Base-by-base conservation (phyloP, 2,888 invertebrate species). In the Calameuta idolon region DNA sequence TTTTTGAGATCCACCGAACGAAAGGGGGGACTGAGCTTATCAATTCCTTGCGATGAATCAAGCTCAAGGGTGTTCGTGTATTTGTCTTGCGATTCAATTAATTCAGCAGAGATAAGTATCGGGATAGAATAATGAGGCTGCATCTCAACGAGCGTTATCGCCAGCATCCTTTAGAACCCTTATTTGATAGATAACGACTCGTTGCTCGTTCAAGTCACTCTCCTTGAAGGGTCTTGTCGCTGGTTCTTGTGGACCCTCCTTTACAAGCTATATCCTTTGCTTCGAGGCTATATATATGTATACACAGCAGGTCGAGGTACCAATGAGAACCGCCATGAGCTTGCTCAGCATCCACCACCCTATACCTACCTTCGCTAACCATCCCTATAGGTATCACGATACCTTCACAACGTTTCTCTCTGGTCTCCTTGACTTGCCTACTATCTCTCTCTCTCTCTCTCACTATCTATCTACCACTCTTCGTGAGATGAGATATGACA, bases 401-500 rank as follows among this genome's bases (percentile, higher is more conserved):
- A 55, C 55, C 55, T 55, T 15, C 55, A 23, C 55, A 55, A 55
- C 77, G 69, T 77, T 74, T 71, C 73, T 76, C 73, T 34, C 33
- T 31, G 33, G 71, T 30, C 31, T 69, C 33, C 68, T 77, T 55
- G 79, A 37, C 76, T 74, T 74, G 69, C 74, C 76, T 73, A 76
- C 69, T 55, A 74, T 75, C 55, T 55, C 77, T 75, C 55, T 78
- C 77, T 80, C 79, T 81, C 78, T 80, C 75, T 79, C 73, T 69
- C 55, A 55, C 55, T 78, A 55, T 55, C 55, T 55, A 55, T 55
- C 55, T 55, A 55, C 55, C 23, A 23, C 71, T 31, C 71, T 31
- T 34, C 77, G 30, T 34, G 75, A 75, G 80, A 81, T 87, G 88
- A 90, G 87, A 89, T 89, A 90, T 88, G 86, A 86, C 84, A 84